Evolutionary conservation across 2,888 invertebrate species (phyloP).

Genomic region (Drosophila mercatorum): DNA sequence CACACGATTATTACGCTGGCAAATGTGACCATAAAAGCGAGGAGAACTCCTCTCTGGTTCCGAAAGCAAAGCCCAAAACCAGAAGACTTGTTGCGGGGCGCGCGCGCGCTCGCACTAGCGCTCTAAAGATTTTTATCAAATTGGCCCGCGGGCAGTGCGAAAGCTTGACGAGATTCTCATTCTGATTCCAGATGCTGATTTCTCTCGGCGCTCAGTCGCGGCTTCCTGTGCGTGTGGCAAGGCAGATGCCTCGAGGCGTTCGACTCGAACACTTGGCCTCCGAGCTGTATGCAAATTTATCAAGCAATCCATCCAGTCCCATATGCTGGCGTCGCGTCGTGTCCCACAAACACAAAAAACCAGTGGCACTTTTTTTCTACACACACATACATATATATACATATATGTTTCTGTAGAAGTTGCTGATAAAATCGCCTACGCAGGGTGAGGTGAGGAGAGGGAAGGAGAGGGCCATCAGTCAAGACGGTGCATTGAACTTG

Average conservation of each 20-base stretch:
- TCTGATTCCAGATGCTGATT: constrained; percentile 58
- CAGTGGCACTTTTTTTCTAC: constrained; percentile 61
- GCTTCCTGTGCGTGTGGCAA: constrained; percentile 65
- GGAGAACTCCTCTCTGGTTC: constrained; percentile 22
- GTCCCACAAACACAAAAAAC: constrained; percentile 78
- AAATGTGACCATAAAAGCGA: constrained; percentile 63
- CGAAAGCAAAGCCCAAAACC: constrained; percentile 21
- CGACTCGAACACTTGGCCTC: constrained; percentile 36
- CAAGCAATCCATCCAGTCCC: constrained; percentile 41
- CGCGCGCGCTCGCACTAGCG: constrained; percentile 9
- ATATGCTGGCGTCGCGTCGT: constrained; percentile 21
- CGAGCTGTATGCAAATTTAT: constrained; percentile 73
- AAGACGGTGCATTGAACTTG: constrained; percentile 68
- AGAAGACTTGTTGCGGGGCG: constrained; percentile 58
- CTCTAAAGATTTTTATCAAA: constrained; percentile 66
- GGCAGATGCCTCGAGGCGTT: constrained; percentile 55
- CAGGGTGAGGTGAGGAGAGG: not conserved
- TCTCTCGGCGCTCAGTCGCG: constrained; percentile 19
- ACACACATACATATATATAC: not conserved
- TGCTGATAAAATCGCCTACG: constrained; percentile 44
- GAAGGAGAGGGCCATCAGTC: constrained; percentile 30
- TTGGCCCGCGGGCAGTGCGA: constrained; percentile 54
- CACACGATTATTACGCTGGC: constrained; percentile 69
- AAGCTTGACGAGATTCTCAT: constrained; percentile 55
- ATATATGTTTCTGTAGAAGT: constrained; percentile 13